Evolutionary conservation across 1,140 invertebrate genomes (phyloP).

Genomic region (Episyrphus balteatus): DNA sequence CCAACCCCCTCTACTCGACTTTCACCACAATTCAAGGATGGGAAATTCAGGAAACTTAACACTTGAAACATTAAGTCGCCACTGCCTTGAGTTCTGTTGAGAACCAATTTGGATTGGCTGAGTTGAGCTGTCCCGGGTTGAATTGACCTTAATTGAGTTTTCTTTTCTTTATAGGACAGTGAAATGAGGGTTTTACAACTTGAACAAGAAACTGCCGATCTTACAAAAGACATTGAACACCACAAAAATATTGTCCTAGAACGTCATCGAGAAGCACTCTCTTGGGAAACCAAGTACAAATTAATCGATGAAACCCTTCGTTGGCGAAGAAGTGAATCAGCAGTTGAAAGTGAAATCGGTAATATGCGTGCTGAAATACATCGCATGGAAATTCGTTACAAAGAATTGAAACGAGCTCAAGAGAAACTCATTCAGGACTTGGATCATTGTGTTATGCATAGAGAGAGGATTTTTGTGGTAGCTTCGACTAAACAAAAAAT

Average conservation of each 20-base stretch:
- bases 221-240: constrained; percentile 52
- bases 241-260: constrained; percentile 49
- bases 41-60: too few species aligned
- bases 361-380: constrained; percentile 71
- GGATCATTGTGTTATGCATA: constrained; percentile 57
- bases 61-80: too few species aligned
- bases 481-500: constrained; percentile 46
- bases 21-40: too few species aligned
- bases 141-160: too few species aligned
- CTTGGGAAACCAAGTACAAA: constrained; percentile 69
- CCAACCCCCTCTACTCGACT: too few species aligned
- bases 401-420: constrained; percentile 57
- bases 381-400: constrained; percentile 61
- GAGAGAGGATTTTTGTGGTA: constrained; percentile 52
- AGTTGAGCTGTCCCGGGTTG: too few species aligned
- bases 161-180: constrained; percentile 40
- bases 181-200: constrained; percentile 53
- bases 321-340: constrained; percentile 47
- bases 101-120: too few species aligned
- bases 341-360: constrained; percentile 53
- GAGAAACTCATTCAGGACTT: constrained; percentile 65
- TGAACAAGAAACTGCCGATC: constrained; percentile 51
- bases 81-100: too few species aligned
- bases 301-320: constrained; percentile 56
- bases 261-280: constrained; percentile 54